Evolutionary conservation across 2,113 vertebrate species (phyloP).

Genomic region (Halichoerus grypus): DNA sequence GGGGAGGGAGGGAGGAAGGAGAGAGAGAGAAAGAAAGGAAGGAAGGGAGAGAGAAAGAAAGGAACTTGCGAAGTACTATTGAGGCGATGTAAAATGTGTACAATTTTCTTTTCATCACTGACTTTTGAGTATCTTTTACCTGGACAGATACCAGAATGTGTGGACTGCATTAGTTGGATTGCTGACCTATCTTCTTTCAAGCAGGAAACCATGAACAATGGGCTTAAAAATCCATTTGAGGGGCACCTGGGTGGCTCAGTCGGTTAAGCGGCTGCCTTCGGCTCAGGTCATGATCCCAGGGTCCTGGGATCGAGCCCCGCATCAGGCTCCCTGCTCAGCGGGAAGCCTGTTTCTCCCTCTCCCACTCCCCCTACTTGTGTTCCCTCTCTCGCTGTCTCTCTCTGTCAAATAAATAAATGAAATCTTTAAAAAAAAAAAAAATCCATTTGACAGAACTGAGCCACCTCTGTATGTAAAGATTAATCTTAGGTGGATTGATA

Average conservation of each 20-base stretch:
- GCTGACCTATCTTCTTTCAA: conserved; percentile 10
- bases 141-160: background rate
- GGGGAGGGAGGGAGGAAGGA: no score
- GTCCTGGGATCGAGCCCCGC: no score
- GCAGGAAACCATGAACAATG: background rate
- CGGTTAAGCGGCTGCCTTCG: no score
- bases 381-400: no score
- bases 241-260: no score
- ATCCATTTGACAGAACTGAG: background rate
- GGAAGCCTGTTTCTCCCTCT: no score
- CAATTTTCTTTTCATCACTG: background rate
- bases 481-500: background rate
- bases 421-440: background rate
- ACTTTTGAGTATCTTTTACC: background rate
- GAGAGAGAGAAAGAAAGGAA: no score
- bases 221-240: background rate
- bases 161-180: background rate
- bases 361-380: no score
- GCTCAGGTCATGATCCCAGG: no score
- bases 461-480: background rate
- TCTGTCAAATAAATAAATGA: no score
- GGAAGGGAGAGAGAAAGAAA: background rate
- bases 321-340: no score
- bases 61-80: background rate
- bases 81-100: background rate